Evolutionary conservation across 2,797 vertebrate genomes (phyloP), one percentile per base, ranked within the genome.

Genomic region (Hephaestus fuliginosus): DNA sequence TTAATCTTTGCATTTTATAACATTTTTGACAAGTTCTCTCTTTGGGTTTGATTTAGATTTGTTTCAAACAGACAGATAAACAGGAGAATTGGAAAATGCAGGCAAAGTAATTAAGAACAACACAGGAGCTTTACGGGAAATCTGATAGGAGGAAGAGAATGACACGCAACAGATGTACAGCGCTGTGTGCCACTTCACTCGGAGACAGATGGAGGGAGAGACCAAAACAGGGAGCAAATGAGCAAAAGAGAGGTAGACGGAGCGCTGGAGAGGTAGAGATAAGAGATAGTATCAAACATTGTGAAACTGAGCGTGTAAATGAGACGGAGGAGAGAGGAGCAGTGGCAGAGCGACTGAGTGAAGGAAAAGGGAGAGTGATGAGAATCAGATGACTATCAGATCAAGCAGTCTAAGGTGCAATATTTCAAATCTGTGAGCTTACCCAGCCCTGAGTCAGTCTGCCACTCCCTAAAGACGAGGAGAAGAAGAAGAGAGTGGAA

Each of bases 131-230:
- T 86, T 72, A 78, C 67, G 51, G 71, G 86, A 89, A 89, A 90
- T 84, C 70, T 83, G 91, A 91, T 79, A 81, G 85, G 86, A 70
- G 46, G 85, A 80, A 85, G 60, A 86, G 86, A 88, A 92, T 78
- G 90, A 90, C 91, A 92, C 77, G 91, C 93, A 94, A 94, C 93
- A 94, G 91, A 94, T 94, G 91, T 75, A 94, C 62, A 89, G 85
- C 83, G 43, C 84, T 73, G 84, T 81, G 88, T 81, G 85, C 76
- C 64, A 87, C 86, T 92, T 87, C 85, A 80, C 88, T 85, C 81
- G 39, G 51, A 87, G 79, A 79, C 86, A 91, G 86, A 89, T 81
- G 79, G 84, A 92, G 85, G 76, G 86, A 87, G 86, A 86, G 90
- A 90, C 56, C 43, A 72, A 81, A 58, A 80, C 52, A 51, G 70